Evolutionary conservation across 2,888 invertebrate species (phyloP), one percentile per base, ranked within the genome.

Genomic region (Agonum fuliginosum): DNA sequence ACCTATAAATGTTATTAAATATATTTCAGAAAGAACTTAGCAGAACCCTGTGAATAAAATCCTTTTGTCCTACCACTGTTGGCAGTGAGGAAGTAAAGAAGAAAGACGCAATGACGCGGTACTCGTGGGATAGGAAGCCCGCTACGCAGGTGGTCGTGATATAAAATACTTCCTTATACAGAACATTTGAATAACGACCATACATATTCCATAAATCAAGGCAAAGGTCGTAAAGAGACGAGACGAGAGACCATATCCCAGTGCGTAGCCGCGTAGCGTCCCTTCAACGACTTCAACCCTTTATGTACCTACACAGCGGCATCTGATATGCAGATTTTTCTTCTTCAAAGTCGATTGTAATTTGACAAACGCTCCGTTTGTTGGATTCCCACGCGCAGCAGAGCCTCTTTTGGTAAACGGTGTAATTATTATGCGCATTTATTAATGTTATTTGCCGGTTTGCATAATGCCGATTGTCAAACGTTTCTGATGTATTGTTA

Each of bases 131-230:
- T 80, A 81, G 80, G 81, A 81, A 81, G 46, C 83, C 81, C 81
- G 81, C 83, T 80, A 82, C 82, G 83, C 84, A 84, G 84, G 84
- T 84, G 84, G 83, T 78, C 82, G 78, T 62, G 81, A 81, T 82
- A 82, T 82, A 81, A 83, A 83, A 82, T 82, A 81, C 83, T 83
- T 83, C 83, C 83, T 84, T 81, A 80, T 80, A 78, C 80, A 80
- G 46, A 46, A 65, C 72, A 82, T 82, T 82, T 82, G 82, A 82
- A 82, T 82, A 82, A 82, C 82, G 80, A 81, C 81, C 80, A 65
- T 80, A 82, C 82, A 81, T 80, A 81, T 80, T 80, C 81, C 81
- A 82, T 82, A 82, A 82, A 82, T 82, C 82, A 82, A 81, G 78
- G 81, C 77, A 80, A 80, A 74, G 74, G 65, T 65, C 74, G 74